Evolutionary conservation across 1,140 invertebrate species (phyloP).

Genomic region (Formica exsecta): DNA sequence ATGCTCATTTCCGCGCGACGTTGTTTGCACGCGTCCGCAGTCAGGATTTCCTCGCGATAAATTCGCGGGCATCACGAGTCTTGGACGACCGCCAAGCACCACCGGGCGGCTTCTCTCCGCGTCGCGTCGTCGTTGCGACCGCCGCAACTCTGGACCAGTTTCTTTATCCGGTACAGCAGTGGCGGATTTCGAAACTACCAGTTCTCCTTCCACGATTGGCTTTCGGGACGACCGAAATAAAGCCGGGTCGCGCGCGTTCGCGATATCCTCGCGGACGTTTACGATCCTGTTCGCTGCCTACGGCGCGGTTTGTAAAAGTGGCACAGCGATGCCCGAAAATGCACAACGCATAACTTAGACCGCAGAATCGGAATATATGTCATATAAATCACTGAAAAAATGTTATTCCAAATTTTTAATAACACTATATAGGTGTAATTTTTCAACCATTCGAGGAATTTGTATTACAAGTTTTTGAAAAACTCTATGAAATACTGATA

Average conservation of each 20-base stretch:
- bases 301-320: slow-evolving; percentile 33
- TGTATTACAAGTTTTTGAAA: neutral
- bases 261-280: slow-evolving; percentile 57
- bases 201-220: slow-evolving; percentile 73
- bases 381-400: neutral
- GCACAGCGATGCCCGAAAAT: slow-evolving; percentile 35
- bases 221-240: slow-evolving; percentile 73
- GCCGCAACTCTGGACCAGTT: slow-evolving; percentile 70
- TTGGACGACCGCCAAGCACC: slow-evolving; percentile 71
- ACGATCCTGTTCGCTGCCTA: slow-evolving; percentile 37
- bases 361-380: neutral
- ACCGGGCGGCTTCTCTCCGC: slow-evolving; percentile 61
- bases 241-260: slow-evolving; percentile 38
- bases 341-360: neutral
- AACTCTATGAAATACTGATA: neutral
- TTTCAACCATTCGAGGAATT: neutral
- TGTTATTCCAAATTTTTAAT: slow-evolving; percentile 8
- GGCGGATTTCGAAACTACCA: slow-evolving; percentile 74
- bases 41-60: slow-evolving; percentile 64
- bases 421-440: neutral
- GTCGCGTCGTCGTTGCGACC: slow-evolving; percentile 35
- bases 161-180: slow-evolving; percentile 70
- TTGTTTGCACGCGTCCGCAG: slow-evolving; percentile 48
- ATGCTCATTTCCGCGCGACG: slow-evolving; percentile 47
- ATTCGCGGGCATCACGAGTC: slow-evolving; percentile 60